A percentile compares a stretch with the other conserved stretches of the same genome.
phyloP scores from a whole-genome alignment of 1,140 invertebrate species.

The Drosophila sp. region DNA sequence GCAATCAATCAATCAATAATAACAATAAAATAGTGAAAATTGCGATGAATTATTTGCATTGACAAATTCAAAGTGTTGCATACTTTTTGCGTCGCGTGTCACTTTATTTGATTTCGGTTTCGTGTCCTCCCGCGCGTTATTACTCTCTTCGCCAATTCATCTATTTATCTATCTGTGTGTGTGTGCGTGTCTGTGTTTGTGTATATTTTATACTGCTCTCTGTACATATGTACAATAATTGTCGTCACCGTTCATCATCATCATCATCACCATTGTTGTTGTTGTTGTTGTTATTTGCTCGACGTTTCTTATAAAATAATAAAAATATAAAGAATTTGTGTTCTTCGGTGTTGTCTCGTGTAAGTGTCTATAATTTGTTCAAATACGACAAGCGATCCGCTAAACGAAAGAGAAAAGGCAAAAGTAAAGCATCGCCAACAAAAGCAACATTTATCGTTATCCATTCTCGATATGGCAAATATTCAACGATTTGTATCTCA shows the following conservation, averaged over 20 bases:
- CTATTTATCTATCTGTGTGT: constrained; percentile 28
- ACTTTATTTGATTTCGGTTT: constrained; percentile 26
- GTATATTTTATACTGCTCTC: constrained; percentile 53
- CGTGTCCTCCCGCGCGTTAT: constrained; percentile 35
- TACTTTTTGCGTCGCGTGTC: constrained; percentile 49
- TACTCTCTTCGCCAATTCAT: constrained; percentile 9
- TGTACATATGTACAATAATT: constrained; percentile 82
- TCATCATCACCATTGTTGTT: constrained; percentile 65
- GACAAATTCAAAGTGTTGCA: constrained; percentile 44
- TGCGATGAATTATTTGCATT: constrained; percentile 37
- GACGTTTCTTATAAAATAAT: constrained; percentile 59
- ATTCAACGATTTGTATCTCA: constrained; percentile 32
- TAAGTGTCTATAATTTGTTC: constrained; percentile 81
- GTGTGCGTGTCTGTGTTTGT: constrained; percentile 44
- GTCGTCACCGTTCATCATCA: constrained; percentile 60
- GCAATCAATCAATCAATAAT: constrained; percentile 5
- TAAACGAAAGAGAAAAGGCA: constrained; percentile 47
- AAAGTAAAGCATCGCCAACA: constrained; percentile 14
- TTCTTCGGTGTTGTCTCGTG: constrained; percentile 81
- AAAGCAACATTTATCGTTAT: constrained; percentile 36
- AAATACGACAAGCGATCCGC: constrained; percentile 77
- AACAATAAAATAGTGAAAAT: constrained; percentile 3
- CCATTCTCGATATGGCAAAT: constrained; percentile 32
- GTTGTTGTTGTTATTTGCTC: constrained; percentile 67
- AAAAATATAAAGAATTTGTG: constrained; percentile 74